A percentile compares a stretch with the other conserved stretches of the same genome.
These are phyloP conservation scores for Petrosia ficiformis DNA, from an alignment of 37 sponge, comb jelly and placozoan genomes.

Conservation along the genomic window DNA sequence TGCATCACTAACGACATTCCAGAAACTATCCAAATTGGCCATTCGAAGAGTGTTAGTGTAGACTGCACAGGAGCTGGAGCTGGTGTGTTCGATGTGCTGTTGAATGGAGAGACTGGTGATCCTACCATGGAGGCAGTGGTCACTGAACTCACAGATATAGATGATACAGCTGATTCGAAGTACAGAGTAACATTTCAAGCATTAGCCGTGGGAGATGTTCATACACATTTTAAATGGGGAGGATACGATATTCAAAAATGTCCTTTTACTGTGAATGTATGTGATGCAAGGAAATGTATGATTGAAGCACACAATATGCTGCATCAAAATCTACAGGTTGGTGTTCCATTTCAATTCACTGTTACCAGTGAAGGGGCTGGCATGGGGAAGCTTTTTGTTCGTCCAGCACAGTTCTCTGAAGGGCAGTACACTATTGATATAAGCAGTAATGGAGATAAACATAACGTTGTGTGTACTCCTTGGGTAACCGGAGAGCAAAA, in stretches of 20 bases:
- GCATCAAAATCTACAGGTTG: slow-evolving; percentile 8
- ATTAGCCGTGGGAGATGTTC: slow-evolving; percentile 25
- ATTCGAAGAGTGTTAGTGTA: slow-evolving; percentile 27
- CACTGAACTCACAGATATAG: neutral
- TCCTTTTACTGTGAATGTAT: slow-evolving; percentile 58
- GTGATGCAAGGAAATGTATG: slow-evolving; percentile 52
- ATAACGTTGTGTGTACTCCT: slow-evolving; percentile 18
- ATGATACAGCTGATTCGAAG: no score
- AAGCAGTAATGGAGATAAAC: neutral
- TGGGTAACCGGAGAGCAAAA: slow-evolving; percentile 32
- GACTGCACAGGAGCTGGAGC: slow-evolving; percentile 65
- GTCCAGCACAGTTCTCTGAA: slow-evolving; percentile 9
- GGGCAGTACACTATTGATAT: slow-evolving; percentile 26
- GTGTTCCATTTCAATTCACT: slow-evolving; percentile 29
- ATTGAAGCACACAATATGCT: slow-evolving; percentile 18
- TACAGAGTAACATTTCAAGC: slow-evolving; percentile 23
- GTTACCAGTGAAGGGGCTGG: slow-evolving; percentile 33
- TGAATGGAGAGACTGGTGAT: slow-evolving; percentile 7
- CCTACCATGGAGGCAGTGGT: neutral
- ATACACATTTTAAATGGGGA: slow-evolving; percentile 45
- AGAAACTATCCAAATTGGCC: slow-evolving; percentile 20
- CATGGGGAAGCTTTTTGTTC: slow-evolving; percentile 23
- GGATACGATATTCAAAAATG: slow-evolving; percentile 25
- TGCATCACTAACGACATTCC: slow-evolving; percentile 15
- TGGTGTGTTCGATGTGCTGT: slow-evolving; percentile 30